These are phyloP conservation scores for Theretra japonica DNA, from an alignment of 2,888 invertebrate genomes.

Conservation along the genomic window DNA sequence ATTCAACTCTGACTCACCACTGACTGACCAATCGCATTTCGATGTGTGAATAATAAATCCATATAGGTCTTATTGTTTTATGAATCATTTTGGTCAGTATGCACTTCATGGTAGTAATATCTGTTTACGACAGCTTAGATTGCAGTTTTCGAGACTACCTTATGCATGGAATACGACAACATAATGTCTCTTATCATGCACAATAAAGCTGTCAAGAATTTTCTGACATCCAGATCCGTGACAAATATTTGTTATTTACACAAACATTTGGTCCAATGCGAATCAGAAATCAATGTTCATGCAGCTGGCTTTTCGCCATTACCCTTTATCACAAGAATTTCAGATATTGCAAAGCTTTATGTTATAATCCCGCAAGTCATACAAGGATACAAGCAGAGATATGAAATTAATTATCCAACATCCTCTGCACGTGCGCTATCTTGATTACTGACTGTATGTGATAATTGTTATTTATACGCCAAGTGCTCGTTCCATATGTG, in stretches of 20 bases:
- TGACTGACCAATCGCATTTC: neutral
- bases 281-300: too few relatives aligned
- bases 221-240: too few relatives aligned
- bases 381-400: neutral
- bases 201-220: too few relatives aligned
- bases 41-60: conserved; percentile 13
- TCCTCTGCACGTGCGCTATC: conserved; percentile 6
- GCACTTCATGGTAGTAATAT: neutral
- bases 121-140: too few relatives aligned
- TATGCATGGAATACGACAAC: too few relatives aligned
- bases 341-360: too few relatives aligned
- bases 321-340: too few relatives aligned
- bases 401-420: conserved; percentile 5
- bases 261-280: too few relatives aligned
- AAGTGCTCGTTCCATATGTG: neutral
- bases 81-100: conserved; percentile 6
- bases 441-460: neutral
- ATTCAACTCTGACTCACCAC: conserved; percentile 2
- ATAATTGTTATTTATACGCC: conserved; percentile 1
- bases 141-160: too few relatives aligned
- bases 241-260: too few relatives aligned
- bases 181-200: too few relatives aligned
- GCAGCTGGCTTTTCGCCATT: too few relatives aligned
- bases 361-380: neutral
- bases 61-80: neutral